Evolutionary conservation across 2,888 invertebrate genomes (phyloP).

Genomic region (Xylophagus ater): DNA sequence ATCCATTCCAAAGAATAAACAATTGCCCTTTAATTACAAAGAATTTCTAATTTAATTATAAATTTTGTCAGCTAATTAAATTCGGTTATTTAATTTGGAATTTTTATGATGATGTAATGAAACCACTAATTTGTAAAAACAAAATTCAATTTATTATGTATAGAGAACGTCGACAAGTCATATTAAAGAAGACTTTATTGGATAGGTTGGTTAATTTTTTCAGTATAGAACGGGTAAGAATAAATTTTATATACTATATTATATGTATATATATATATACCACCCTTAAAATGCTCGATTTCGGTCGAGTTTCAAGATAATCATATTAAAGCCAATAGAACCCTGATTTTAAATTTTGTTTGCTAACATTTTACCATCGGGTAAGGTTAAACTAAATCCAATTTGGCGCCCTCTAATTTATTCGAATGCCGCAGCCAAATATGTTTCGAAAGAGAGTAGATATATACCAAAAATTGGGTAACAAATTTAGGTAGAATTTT

Average conservation of each 20-base stretch:
- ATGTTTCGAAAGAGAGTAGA: no score
- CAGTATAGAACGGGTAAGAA: no score
- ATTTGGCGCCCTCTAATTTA: constrained; percentile 10
- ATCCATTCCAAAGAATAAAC: constrained; percentile 4
- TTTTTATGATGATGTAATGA: constrained; percentile 12
- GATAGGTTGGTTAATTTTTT: no score
- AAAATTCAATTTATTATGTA: no score
- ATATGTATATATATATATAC: no score
- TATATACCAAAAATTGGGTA: no score
- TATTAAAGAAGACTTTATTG: no score
- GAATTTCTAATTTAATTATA: constrained; percentile 4
- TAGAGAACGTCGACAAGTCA: no score
- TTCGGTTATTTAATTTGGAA: constrained; percentile 10
- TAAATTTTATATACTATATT: no score
- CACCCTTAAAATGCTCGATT: not conserved
- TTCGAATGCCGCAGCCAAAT: no score
- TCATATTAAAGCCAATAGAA: constrained; percentile 7
- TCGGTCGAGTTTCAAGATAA: constrained; percentile 4
- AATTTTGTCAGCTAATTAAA: constrained; percentile 4
- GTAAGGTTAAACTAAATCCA: constrained; percentile 11
- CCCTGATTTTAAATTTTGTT: constrained; percentile 12
- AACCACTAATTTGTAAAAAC: constrained; percentile 11
- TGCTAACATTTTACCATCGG: constrained; percentile 9
- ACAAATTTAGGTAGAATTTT: no score
- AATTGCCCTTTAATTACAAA: constrained; percentile 8